Evolutionary conservation across 2,113 vertebrate species (phyloP).

Genomic region (Condylura cristata): DNA sequence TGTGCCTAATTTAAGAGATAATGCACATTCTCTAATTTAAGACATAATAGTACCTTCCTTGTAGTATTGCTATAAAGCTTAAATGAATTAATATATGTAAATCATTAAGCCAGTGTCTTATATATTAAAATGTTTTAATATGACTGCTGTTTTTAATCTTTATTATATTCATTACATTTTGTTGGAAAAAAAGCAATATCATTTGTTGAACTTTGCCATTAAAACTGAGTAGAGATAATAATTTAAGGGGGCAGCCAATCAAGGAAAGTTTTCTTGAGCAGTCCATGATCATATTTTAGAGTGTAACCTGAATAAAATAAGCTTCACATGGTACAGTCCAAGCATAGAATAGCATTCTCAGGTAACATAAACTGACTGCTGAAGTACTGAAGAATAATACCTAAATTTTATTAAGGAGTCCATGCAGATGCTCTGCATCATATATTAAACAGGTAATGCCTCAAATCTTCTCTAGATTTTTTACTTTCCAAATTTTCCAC

Average conservation of each 20-base stretch:
- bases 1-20: background rate
- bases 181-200: constrained; percentile 1
- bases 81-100: background rate
- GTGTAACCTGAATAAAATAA: constrained; percentile 43
- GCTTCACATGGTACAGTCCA: constrained; percentile 39
- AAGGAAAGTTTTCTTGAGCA: background rate
- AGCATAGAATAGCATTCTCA: constrained; percentile 36
- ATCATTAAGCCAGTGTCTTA: background rate
- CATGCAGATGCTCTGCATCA: background rate
- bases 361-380: background rate
- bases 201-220: background rate
- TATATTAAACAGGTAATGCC: background rate
- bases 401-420: background rate
- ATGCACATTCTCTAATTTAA: background rate
- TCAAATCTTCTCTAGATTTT: background rate
- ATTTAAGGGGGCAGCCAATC: background rate
- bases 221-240: background rate
- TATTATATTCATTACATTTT: background rate
- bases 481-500: background rate
- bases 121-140: background rate
- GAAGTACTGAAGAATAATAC: background rate
- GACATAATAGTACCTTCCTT: background rate
- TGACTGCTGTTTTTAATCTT: background rate
- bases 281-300: background rate
- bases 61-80: constrained; percentile 25